phyloP scores from a whole-genome alignment of 1,140 invertebrate genomes.

The Drosophila pruinosa region DNA sequence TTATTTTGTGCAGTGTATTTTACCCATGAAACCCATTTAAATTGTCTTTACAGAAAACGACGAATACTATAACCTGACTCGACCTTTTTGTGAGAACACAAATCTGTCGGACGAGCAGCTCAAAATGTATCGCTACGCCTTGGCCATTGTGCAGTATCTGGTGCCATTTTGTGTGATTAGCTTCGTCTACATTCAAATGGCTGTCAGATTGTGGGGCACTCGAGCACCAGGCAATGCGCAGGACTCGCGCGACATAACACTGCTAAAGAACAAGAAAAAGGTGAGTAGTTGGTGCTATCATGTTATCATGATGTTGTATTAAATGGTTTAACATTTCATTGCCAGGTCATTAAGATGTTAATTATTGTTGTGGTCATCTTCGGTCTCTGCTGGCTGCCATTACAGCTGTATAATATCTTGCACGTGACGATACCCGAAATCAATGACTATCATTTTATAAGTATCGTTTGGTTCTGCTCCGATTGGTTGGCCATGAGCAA shows the following conservation, averaged over 20 bases:
- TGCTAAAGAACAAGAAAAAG: slow-evolving; percentile 92
- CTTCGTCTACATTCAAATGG: slow-evolving; percentile 91
- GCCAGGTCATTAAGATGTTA: slow-evolving; percentile 93
- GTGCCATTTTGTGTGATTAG: slow-evolving; percentile 90
- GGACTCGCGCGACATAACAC: slow-evolving; percentile 88
- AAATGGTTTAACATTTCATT: slow-evolving; percentile 34
- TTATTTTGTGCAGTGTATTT: too few species aligned
- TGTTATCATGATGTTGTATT: neutral
- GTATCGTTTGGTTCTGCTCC: slow-evolving; percentile 91
- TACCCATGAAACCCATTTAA: neutral
- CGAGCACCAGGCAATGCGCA: slow-evolving; percentile 90
- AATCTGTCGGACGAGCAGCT: slow-evolving; percentile 85
- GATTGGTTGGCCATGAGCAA: slow-evolving; percentile 95
- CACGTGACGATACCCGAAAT: slow-evolving; percentile 88
- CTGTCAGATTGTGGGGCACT: slow-evolving; percentile 89
- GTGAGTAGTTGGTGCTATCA: too few species aligned
- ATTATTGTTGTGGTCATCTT: slow-evolving; percentile 91
- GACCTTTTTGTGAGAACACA: slow-evolving; percentile 86
- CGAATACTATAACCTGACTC: slow-evolving; percentile 65
- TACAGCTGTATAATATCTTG: slow-evolving; percentile 90
- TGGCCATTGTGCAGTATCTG: slow-evolving; percentile 88
- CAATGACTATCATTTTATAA: slow-evolving; percentile 90
- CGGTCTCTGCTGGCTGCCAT: slow-evolving; percentile 91
- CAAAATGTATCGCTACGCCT: slow-evolving; percentile 84
- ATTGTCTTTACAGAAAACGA: slow-evolving; percentile 54